These are phyloP conservation scores for Prinia subflava DNA, from an alignment of 2,113 vertebrate genomes.

Conservation along the genomic window DNA sequence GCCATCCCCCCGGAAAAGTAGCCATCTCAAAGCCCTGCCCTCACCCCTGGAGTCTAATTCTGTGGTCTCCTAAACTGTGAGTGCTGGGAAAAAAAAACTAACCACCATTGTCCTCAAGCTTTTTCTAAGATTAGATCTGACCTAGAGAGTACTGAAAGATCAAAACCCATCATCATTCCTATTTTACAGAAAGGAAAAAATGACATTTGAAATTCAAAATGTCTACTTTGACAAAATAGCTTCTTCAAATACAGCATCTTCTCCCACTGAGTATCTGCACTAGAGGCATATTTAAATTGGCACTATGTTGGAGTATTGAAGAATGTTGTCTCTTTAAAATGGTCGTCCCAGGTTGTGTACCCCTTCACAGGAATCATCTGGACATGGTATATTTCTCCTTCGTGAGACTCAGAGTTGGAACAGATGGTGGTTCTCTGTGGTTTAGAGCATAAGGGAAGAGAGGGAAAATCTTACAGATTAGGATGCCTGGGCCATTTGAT, in stretches of 20 bases:
- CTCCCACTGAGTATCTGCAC: neutral
- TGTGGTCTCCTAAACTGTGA: neutral
- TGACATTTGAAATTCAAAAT: neutral
- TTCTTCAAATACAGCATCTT: neutral
- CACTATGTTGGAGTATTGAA: neutral
- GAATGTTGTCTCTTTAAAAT: neutral
- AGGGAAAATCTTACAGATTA: neutral
- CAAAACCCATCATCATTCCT: neutral
- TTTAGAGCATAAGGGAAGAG: neutral
- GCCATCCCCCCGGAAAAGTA: neutral
- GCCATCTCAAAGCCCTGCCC: neutral
- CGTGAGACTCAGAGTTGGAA: neutral
- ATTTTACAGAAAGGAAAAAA: neutral
- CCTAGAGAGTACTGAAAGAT: neutral
- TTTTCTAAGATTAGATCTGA: constrained; percentile 5
- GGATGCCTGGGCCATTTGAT: neutral
- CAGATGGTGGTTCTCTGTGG: neutral
- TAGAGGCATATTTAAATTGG: neutral
- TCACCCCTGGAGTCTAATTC: neutral
- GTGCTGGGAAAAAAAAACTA: neutral
- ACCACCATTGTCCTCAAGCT: neutral
- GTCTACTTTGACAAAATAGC: neutral
- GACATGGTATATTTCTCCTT: neutral
- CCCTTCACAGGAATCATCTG: neutral
- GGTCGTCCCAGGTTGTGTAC: neutral